Conservation (phyloP, 2,113 vertebrate genomes). For the Hirundichthys speculiger region DNA sequence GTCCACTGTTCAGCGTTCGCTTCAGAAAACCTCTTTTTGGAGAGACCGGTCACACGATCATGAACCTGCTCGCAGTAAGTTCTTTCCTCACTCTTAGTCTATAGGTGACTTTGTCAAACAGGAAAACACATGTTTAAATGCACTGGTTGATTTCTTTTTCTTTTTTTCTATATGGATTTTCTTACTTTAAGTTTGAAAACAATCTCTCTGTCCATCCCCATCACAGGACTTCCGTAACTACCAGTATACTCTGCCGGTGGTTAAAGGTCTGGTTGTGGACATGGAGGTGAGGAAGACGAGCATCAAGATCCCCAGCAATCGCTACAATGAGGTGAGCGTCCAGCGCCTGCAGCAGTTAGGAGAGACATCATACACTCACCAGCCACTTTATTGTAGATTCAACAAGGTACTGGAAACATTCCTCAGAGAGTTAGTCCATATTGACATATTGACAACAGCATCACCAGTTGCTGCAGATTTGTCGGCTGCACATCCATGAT, state of each 20-base stretch:
- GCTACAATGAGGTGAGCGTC: conserved; percentile 92
- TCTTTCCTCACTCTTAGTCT: too few relatives aligned
- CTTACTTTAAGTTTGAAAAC: background rate
- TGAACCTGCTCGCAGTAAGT: conserved; percentile 98
- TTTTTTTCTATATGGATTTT: background rate
- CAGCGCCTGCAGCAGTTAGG: too few relatives aligned
- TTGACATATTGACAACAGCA: too few relatives aligned
- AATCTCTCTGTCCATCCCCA: background rate
- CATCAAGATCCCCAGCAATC: conserved; percentile 98
- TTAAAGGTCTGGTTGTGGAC: conserved; percentile 94
- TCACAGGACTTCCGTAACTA: conserved; percentile 98
- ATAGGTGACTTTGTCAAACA: too few relatives aligned
- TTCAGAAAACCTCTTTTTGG: conserved; percentile 97
- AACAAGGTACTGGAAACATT: too few relatives aligned
- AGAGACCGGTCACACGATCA: conserved; percentile 98
- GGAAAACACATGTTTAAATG: background rate
- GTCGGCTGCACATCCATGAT: too few relatives aligned
- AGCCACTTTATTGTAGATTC: too few relatives aligned
- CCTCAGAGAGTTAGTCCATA: too few relatives aligned
- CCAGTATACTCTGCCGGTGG: conserved; percentile 95
- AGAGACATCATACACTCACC: too few relatives aligned
- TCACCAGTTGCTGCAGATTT: too few relatives aligned
- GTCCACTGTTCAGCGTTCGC: conserved; percentile 96
- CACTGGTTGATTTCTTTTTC: background rate
- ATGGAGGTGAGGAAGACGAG: conserved; percentile 98